Conservation (phyloP, 1,140 invertebrate species). For the Pantala flavescens region DNA sequence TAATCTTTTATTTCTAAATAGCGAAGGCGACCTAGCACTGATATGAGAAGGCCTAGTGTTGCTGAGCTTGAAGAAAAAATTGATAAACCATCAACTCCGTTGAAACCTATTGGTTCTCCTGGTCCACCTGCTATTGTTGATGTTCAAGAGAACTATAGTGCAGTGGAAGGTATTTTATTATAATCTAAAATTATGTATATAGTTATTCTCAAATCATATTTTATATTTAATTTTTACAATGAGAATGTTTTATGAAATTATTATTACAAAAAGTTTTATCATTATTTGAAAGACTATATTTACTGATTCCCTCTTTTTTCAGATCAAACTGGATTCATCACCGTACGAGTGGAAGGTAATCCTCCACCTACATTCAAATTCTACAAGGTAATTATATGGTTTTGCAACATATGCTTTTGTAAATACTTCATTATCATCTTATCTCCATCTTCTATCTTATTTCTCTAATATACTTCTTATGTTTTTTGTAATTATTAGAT, state of each 20-base stretch:
- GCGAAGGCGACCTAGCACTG: conserved; percentile 74
- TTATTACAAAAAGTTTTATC: too few species aligned
- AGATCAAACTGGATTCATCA: conserved; percentile 84
- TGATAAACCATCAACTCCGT: conserved; percentile 81
- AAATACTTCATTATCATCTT: too few species aligned
- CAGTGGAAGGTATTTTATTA: conserved; percentile 65
- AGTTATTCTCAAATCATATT: background rate
- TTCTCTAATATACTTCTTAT: too few species aligned
- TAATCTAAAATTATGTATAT: background rate
- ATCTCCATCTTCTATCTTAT: too few species aligned
- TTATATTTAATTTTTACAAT: background rate
- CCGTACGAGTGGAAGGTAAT: conserved; percentile 79
- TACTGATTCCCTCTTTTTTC: conserved; percentile 24
- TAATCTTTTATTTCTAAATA: conserved; percentile 33
- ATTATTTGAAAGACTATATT: too few species aligned
- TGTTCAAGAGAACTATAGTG: conserved; percentile 79
- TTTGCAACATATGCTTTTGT: too few species aligned
- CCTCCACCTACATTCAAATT: conserved; percentile 92
- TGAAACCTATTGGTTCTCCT: conserved; percentile 60
- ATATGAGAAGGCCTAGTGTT: conserved; percentile 72
- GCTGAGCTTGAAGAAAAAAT: conserved; percentile 77
- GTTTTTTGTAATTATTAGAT: too few species aligned
- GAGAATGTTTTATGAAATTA: background rate
- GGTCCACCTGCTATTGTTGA: conserved; percentile 80
- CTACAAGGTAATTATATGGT: conserved; percentile 61